Evolutionary conservation across 2,888 invertebrate genomes (phyloP), one percentile per base, ranked within the genome.

Genomic region (Drosophila sordidula): DNA sequence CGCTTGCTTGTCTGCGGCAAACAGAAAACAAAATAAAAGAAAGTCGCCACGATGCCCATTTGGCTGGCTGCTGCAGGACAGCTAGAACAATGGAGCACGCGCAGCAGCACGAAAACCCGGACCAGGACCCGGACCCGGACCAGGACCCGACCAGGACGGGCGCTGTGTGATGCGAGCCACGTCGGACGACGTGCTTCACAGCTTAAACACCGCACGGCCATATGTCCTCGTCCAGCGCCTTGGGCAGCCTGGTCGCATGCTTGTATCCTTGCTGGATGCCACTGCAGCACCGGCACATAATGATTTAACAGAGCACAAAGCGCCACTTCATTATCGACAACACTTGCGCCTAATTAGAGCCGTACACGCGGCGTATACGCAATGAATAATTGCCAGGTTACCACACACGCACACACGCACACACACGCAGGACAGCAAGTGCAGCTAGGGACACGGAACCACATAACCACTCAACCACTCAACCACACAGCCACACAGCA

Each of bases 151-250:
- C 42, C 44, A 36, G 45, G 18, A 47, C 26, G 64, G 45, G 58
- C 41, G 16, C 29, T 49, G 59, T 74, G 64, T 56, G 69, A 78
- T 80, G 75, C 87, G 63, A 64, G 70, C 73, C 83, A 87, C 81
- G 87, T 87, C 69, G 68, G 62, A 39, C 50, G 71, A 87, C 87
- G 87, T 83, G 83, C 81, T 68, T 77, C 70, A 87, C 87, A 84
- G 81, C 81, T 87, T 78, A 80, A 83, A 67, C 75, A 80, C 87
- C 46, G 52, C 29, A 39, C 29, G 45, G 52, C 47, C 62, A 75
- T 70, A 66, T 74, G 65, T 74, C 57, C 59, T 26, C 41, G 29
- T 29, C 9, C 22, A 9, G 18, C 18, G 8, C 29, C 29, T 29
- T 29, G 9, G 9, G 2, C 8, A 29, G 9, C 29, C 29, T 44